phyloP scores from a whole-genome alignment of 2,797 vertebrate species.

The Scomberomorus guttatus region DNA sequence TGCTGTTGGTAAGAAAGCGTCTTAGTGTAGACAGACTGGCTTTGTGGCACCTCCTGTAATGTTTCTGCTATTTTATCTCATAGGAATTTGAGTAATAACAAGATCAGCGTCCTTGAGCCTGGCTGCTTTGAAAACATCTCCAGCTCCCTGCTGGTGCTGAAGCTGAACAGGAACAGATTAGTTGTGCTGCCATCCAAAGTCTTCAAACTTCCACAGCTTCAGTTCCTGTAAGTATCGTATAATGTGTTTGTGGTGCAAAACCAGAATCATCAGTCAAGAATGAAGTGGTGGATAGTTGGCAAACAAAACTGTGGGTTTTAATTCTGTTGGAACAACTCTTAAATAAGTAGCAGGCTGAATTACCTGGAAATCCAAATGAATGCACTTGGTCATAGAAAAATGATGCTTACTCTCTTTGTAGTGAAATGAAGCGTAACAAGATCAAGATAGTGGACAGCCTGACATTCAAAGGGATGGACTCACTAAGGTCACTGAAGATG shows the following conservation, averaged over 20 bases:
- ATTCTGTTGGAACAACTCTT: neutral
- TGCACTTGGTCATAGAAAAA: neutral
- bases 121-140: slow-evolving; percentile 98
- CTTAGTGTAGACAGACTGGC: neutral
- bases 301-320: neutral
- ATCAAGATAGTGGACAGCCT: slow-evolving; percentile 96
- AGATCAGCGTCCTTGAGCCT: slow-evolving; percentile 92
- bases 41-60: neutral
- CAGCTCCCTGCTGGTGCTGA: slow-evolving; percentile 92
- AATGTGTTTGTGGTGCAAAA: neutral
- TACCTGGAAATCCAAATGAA: neutral
- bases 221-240: slow-evolving; percentile 91
- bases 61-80: slow-evolving; percentile 56
- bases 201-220: slow-evolving; percentile 94
- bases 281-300: neutral
- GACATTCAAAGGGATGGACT: slow-evolving; percentile 96
- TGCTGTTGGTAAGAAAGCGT: neutral
- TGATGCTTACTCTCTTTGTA: slow-evolving; percentile 62
- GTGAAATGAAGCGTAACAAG: slow-evolving; percentile 96
- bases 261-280: neutral
- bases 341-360: neutral
- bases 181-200: slow-evolving; percentile 92
- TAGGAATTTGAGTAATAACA: slow-evolving; percentile 98
- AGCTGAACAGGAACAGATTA: slow-evolving; percentile 96
- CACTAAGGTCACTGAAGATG: slow-evolving; percentile 95